phyloP scores from a whole-genome alignment of 2,888 invertebrate species.

The Acanthoscelides obtectus region DNA sequence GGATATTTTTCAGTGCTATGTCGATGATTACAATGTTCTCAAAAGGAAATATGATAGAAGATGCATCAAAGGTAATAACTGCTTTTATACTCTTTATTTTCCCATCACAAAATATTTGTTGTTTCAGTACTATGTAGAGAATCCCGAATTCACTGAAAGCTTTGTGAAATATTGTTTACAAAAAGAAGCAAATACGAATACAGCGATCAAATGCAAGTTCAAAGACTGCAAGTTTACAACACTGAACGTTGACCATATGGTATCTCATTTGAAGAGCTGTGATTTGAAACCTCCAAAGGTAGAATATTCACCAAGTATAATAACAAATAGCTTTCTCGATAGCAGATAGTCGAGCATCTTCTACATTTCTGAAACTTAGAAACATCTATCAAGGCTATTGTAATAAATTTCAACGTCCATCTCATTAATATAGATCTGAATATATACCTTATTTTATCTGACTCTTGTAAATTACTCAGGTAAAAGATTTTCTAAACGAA shows the following conservation, averaged over 20 bases:
- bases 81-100: not conserved
- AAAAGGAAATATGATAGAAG: not conserved
- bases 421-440: too few relatives aligned
- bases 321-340: too few relatives aligned
- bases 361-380: too few relatives aligned
- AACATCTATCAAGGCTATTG: too few relatives aligned
- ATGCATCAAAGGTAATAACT: not conserved
- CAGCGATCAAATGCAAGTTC: conserved; percentile 37
- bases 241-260: conserved; percentile 29
- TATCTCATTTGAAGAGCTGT: conserved; percentile 37
- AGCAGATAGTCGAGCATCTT: too few relatives aligned
- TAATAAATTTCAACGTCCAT: too few relatives aligned
- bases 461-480: too few relatives aligned
- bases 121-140: conserved; percentile 24
- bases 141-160: conserved; percentile 25
- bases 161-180: conserved; percentile 22
- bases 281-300: conserved; percentile 31
- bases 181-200: conserved; percentile 31
- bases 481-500: too few relatives aligned
- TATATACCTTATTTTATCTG: too few relatives aligned
- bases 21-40: conserved; percentile 5
- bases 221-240: conserved; percentile 37
- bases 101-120: not conserved
- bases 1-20: conserved; percentile 8
- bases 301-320: too few relatives aligned